phyloP scores from a whole-genome alignment of 2,113 vertebrate species.

The Platanista minor region DNA sequence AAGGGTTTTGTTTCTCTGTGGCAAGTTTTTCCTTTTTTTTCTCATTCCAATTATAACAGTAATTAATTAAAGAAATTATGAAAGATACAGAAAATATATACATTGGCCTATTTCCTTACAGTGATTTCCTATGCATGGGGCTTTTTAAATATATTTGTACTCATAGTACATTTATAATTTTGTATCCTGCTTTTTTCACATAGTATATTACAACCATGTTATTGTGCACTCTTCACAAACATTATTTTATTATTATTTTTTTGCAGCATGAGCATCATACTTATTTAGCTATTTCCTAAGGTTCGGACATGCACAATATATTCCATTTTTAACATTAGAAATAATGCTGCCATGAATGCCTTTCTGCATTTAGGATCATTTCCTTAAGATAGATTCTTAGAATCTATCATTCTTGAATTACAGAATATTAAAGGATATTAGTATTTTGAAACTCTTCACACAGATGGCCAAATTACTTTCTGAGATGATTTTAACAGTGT shows the following conservation, averaged over 20 bases:
- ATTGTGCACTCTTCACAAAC: neutral
- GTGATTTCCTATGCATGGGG: neutral
- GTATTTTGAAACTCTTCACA: neutral
- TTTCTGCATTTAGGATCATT: neutral
- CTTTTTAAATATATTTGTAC: neutral
- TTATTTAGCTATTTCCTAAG: neutral
- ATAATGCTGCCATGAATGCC: neutral
- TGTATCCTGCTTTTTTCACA: neutral
- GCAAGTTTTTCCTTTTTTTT: neutral
- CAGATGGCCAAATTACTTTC: neutral
- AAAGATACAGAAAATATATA: neutral
- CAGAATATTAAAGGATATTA: neutral
- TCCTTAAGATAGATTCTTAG: conserved; percentile 19
- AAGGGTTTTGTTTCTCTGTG: neutral
- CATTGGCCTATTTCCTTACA: neutral
- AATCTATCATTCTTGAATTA: conserved; percentile 4
- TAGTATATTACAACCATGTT: neutral
- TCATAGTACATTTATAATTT: neutral
- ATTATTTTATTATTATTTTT: neutral
- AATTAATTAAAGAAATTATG: neutral
- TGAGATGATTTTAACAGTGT: neutral
- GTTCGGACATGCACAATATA: neutral
- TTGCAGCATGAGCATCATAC: neutral
- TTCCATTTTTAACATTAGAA: neutral
- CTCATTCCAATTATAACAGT: neutral